phyloP scores from a whole-genome alignment of 2,797 vertebrate species.

The Sebastes trivittatus region DNA sequence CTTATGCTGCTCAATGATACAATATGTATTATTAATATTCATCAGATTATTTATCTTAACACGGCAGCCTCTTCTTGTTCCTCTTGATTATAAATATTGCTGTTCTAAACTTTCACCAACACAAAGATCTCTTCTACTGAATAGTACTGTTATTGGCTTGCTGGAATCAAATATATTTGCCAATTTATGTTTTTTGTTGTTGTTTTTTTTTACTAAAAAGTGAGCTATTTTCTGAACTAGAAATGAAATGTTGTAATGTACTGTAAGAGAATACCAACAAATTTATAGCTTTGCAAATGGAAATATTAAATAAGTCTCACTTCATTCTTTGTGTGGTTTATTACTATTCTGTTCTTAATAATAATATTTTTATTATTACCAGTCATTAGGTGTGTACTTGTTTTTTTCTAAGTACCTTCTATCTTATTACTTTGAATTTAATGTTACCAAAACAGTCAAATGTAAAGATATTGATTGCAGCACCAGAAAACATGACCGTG shows the following conservation, averaged over 20 bases:
- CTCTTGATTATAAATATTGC: not conserved
- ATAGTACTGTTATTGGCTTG: not conserved
- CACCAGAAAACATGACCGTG: no score
- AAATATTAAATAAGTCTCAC: conserved; percentile 46
- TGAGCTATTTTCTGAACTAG: conserved; percentile 16
- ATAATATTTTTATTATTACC: not conserved
- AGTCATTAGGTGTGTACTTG: not conserved
- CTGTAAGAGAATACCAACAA: conserved; percentile 21
- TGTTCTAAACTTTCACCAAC: conserved; percentile 9
- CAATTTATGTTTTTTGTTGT: not conserved
- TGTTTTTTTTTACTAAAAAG: not conserved
- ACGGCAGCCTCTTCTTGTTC: not conserved
- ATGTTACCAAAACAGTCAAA: no score
- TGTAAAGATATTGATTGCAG: no score
- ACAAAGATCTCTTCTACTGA: not conserved
- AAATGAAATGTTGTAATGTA: conserved; percentile 17
- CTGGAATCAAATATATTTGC: conserved; percentile 15
- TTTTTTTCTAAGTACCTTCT: not conserved
- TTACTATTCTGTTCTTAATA: not conserved
- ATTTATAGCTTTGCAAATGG: conserved; percentile 15
- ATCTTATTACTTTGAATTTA: not conserved
- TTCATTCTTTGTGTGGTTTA: not conserved
- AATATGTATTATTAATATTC: conserved; percentile 6
- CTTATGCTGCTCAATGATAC: conserved; percentile 40
- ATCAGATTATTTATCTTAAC: conserved; percentile 11